Conservation (phyloP, 2,113 vertebrate species). For the Pantherophis guttatus region DNA sequence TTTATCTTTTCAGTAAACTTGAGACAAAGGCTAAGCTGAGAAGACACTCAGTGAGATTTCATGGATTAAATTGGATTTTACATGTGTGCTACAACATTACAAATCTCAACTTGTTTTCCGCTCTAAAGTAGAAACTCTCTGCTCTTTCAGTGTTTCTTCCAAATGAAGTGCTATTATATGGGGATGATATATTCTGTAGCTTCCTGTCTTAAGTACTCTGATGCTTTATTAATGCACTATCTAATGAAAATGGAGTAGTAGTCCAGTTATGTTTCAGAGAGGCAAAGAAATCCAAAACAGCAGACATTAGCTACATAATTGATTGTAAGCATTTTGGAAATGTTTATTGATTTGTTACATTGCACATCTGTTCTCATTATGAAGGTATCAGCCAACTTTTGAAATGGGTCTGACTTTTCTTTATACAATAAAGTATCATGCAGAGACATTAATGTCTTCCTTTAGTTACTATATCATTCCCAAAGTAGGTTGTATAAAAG, state of each 20-base stretch:
- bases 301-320: slow-evolving; percentile 19
- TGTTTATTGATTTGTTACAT: slow-evolving; percentile 20
- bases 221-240: slow-evolving; percentile 14
- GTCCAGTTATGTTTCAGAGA: slow-evolving; percentile 9
- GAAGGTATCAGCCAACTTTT: slow-evolving; percentile 10
- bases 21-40: not conserved
- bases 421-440: not conserved
- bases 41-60: not conserved
- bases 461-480: not conserved
- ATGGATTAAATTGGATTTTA: not conserved
- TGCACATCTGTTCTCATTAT: slow-evolving; percentile 1
- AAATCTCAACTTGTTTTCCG: not conserved
- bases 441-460: not conserved
- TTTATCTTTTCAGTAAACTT: not conserved
- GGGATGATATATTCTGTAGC: not conserved
- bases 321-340: slow-evolving; percentile 17
- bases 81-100: no score
- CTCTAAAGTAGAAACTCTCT: not conserved
- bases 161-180: not conserved
- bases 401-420: not conserved
- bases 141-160: not conserved
- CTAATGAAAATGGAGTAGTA: slow-evolving; percentile 19
- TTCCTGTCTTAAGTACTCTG: slow-evolving; percentile 7
- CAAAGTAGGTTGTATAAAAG: not conserved
- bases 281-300: slow-evolving; percentile 11